phyloP scores from a whole-genome alignment of 2,113 vertebrate species.

The Siphamia tubifer region DNA sequence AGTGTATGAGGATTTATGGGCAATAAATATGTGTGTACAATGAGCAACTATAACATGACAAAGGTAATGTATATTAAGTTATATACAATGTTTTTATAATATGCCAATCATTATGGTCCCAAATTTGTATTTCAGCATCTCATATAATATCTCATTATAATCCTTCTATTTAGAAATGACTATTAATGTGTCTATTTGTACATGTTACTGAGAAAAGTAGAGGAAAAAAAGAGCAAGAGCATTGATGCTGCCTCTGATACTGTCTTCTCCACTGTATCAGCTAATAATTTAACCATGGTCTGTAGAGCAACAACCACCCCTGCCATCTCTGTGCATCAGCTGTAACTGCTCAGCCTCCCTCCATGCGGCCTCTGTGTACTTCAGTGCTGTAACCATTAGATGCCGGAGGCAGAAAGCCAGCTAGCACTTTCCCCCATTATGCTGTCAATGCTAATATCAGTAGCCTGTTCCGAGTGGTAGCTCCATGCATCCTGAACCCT shows the following conservation, averaged over 20 bases:
- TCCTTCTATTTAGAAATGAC: conserved; percentile 24
- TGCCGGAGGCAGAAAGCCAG: conserved; percentile 17
- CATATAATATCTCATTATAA: too few species aligned
- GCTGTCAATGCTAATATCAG: conserved; percentile 39
- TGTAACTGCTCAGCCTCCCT: conserved; percentile 4
- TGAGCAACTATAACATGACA: too few species aligned
- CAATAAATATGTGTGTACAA: background rate
- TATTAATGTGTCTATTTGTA: background rate
- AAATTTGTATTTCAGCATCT: too few species aligned
- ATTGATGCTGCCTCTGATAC: conserved; percentile 30
- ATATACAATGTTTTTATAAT: too few species aligned
- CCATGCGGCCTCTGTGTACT: conserved; percentile 1
- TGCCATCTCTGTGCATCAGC: conserved; percentile 8
- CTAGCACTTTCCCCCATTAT: conserved; percentile 21
- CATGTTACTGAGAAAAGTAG: background rate
- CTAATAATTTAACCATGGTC: conserved; percentile 21
- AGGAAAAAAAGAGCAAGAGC: background rate
- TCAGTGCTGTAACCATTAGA: conserved; percentile 40
- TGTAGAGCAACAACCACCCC: background rate
- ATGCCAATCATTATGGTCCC: too few species aligned
- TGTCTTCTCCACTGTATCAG: conserved; percentile 11
- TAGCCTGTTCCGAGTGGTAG: background rate
- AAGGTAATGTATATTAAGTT: too few species aligned
- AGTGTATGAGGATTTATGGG: background rate
- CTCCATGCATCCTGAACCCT: background rate